Evolutionary conservation across 2,113 vertebrate species (phyloP).

Genomic region (Furnarius figulus): DNA sequence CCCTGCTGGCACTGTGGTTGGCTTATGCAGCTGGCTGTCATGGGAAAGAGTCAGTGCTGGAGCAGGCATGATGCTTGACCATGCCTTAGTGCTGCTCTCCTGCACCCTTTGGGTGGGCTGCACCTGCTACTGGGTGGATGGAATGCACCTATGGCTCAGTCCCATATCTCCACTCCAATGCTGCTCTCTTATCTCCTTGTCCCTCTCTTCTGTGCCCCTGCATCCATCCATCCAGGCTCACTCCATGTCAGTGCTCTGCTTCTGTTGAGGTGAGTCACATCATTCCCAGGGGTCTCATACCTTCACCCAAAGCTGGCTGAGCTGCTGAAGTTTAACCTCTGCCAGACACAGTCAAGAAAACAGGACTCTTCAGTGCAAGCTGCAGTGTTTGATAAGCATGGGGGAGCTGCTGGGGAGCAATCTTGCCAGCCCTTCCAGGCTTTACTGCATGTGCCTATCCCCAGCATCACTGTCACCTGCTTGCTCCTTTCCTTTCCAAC

Average conservation of each 20-base stretch:
- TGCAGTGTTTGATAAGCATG: fast-evolving
- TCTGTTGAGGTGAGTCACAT: not conserved
- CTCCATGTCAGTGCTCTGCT: not conserved
- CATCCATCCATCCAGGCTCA: not conserved
- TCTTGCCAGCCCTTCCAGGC: not conserved
- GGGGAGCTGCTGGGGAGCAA: not conserved
- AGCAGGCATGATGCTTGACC: not conserved
- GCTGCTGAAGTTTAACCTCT: not conserved
- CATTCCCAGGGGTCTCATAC: not conserved
- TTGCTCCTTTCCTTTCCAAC: not conserved
- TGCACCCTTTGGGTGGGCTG: not conserved
- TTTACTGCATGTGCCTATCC: not conserved
- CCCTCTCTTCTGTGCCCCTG: not conserved
- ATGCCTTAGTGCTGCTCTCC: not conserved
- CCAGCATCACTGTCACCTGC: not conserved
- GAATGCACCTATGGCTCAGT: not conserved
- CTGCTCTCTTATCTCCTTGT: not conserved
- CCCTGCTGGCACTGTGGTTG: not conserved
- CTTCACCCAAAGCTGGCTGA: not conserved
- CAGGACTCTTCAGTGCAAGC: fast-evolving
- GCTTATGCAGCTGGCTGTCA: not conserved
- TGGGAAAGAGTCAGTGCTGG: not conserved
- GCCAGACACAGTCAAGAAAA: not conserved
- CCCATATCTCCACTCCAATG: fast-evolving
- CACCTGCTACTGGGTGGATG: not conserved